Conservation (phyloP, 2,888 invertebrate species). For the Erpobdella octoculata region DNA sequence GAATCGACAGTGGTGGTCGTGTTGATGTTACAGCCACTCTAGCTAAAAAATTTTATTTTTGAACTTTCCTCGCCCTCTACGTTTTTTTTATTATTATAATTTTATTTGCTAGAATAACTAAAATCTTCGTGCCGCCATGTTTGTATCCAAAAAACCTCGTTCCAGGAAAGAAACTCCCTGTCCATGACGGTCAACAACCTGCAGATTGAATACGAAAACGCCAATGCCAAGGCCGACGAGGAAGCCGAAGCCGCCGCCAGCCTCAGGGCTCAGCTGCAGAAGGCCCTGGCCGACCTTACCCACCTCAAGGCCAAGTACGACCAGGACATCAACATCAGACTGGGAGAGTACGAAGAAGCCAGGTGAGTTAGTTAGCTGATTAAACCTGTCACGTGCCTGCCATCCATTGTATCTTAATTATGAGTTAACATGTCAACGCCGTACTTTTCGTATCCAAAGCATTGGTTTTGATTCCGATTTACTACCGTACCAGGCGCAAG, state of each 20-base stretch:
- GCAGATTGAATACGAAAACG: slow-evolving; percentile 49
- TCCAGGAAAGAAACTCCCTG: slow-evolving; percentile 44
- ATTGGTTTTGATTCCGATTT: background rate
- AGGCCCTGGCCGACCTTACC: slow-evolving; percentile 80
- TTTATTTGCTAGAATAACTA: too few species aligned
- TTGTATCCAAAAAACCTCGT: background rate
- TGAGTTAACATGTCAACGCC: too few species aligned
- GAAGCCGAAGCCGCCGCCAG: slow-evolving; percentile 93
- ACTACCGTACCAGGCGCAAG: slow-evolving; percentile 54
- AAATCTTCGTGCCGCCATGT: background rate
- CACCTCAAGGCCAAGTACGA: slow-evolving; percentile 94
- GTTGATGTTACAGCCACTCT: background rate
- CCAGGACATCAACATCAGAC: slow-evolving; percentile 82
- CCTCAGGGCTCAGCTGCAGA: slow-evolving; percentile 82
- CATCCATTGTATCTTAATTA: background rate
- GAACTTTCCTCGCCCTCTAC: background rate
- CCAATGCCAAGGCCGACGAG: slow-evolving; percentile 90
- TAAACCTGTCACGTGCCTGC: background rate
- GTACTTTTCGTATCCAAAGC: too few species aligned
- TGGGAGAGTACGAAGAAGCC: slow-evolving; percentile 73
- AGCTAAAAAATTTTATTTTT: background rate
- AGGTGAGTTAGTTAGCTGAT: slow-evolving; percentile 50
- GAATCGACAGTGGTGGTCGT: background rate
- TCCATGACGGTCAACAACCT: slow-evolving; percentile 46
- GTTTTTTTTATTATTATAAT: background rate